phyloP scores from a whole-genome alignment of 2,113 vertebrate species.

The Tragelaphus imberbis region DNA sequence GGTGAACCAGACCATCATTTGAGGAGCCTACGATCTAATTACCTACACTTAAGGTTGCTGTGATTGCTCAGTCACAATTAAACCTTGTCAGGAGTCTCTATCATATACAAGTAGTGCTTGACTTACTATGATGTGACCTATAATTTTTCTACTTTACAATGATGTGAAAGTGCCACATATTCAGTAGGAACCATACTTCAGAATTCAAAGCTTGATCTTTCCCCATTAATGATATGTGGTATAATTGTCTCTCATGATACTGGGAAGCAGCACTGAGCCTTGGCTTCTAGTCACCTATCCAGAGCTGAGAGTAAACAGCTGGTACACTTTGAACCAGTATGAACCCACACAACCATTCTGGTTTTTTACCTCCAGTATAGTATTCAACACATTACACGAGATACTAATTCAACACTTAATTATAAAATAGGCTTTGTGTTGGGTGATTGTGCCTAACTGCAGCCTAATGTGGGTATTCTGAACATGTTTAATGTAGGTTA shows the following conservation, averaged over 20 bases:
- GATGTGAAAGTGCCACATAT: neutral
- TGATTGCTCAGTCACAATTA: neutral
- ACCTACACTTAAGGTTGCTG: neutral
- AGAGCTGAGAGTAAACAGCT: neutral
- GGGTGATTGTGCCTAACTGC: neutral
- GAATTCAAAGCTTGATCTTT: neutral
- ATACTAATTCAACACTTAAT: neutral
- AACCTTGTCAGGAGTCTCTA: neutral
- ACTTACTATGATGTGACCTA: neutral
- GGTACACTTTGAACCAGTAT: neutral
- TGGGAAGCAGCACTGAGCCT: neutral
- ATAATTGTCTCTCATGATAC: neutral
- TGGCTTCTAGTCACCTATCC: neutral
- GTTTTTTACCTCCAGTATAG: neutral
- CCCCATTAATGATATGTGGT: neutral
- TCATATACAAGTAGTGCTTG: neutral
- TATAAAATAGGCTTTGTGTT: neutral
- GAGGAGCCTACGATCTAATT: neutral
- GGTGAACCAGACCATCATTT: neutral
- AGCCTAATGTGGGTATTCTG: neutral
- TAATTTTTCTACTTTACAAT: neutral
- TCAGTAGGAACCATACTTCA: neutral
- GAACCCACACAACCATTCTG: neutral
- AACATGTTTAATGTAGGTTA: neutral
- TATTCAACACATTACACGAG: neutral